These are phyloP conservation scores for Mormyrus hasselquistii DNA, from an alignment of 2,797 vertebrate genomes.

Conservation along the genomic window DNA sequence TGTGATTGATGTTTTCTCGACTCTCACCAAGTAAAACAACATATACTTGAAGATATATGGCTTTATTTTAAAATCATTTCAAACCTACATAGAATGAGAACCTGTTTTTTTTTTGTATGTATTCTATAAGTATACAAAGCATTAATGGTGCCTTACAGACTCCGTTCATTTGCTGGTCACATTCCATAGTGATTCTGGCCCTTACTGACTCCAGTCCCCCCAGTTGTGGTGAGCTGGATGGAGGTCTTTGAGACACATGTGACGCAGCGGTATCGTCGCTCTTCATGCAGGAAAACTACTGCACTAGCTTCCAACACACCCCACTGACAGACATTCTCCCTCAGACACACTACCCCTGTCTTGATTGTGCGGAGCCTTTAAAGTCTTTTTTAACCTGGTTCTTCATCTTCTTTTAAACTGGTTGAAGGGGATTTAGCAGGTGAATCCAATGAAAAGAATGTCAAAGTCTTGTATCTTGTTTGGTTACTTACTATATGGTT, in stretches of 20 bases:
- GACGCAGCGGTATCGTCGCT: not conserved
- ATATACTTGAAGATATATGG: not conserved
- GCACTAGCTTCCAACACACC: not conserved
- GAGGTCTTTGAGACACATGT: not conserved
- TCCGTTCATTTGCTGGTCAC: not conserved
- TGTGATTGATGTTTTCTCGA: not conserved
- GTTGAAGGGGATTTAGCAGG: not conserved
- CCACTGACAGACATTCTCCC: not conserved
- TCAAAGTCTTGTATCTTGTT: not conserved
- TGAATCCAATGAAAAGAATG: not conserved
- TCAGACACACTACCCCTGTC: not conserved
- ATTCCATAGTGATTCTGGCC: not conserved
- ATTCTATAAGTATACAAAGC: not conserved
- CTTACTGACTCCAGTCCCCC: not conserved
- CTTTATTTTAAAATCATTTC: not conserved
- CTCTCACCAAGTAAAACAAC: not conserved
- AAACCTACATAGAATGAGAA: not conserved
- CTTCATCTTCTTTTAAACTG: not conserved
- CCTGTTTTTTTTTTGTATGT: not conserved
- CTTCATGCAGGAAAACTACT: not conserved
- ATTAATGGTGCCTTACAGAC: not conserved
- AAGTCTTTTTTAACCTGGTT: not conserved
- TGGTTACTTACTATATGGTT: not conserved
- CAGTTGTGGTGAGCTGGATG: not conserved
- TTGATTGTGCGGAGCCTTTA: not conserved